A percentile compares a stretch with the other conserved stretches of the same genome.
These are phyloP conservation scores for Parapristionchus giblindavisi DNA, from an alignment of 2,888 invertebrate species.

Conservation along the genomic window DNA sequence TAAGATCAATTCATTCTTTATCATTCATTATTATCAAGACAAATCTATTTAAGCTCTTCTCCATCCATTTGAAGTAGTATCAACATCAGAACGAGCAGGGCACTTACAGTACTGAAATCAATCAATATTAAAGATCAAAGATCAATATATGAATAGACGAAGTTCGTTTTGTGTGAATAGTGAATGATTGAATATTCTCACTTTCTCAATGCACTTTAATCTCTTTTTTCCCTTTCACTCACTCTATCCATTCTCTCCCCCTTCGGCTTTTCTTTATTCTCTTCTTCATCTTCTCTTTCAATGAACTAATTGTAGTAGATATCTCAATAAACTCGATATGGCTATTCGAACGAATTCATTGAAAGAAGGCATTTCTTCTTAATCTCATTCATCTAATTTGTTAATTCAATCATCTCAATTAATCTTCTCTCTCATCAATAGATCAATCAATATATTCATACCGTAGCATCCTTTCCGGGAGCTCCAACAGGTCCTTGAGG, in stretches of 20 bases:
- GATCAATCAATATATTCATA: conserved; percentile 3
- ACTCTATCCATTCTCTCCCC: not conserved
- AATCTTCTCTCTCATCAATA: no score
- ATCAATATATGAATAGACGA: no score
- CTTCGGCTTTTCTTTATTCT: not conserved
- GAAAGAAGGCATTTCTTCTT: no score
- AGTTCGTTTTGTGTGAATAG: no score
- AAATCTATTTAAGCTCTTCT: conserved; percentile 26
- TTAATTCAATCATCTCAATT: no score
- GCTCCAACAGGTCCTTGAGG: conserved; percentile 40
- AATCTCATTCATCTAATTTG: conserved; percentile 3
- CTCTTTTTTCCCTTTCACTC: conserved; percentile 19
- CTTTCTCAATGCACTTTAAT: conserved; percentile 21
- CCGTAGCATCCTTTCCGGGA: conserved; percentile 32
- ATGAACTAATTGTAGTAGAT: no score
- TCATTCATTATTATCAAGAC: not conserved
- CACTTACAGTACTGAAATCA: conserved; percentile 26
- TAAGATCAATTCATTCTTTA: not conserved
- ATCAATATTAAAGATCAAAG: no score
- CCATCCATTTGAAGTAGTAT: not conserved
- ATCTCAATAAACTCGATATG: conserved; percentile 31
- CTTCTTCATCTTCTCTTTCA: not conserved
- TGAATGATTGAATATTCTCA: not conserved
- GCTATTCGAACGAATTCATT: conserved; percentile 17
- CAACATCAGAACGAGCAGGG: conserved; percentile 25